Evolutionary conservation across 2,797 vertebrate genomes (phyloP).

Genomic region (Sebastes iracundus): DNA sequence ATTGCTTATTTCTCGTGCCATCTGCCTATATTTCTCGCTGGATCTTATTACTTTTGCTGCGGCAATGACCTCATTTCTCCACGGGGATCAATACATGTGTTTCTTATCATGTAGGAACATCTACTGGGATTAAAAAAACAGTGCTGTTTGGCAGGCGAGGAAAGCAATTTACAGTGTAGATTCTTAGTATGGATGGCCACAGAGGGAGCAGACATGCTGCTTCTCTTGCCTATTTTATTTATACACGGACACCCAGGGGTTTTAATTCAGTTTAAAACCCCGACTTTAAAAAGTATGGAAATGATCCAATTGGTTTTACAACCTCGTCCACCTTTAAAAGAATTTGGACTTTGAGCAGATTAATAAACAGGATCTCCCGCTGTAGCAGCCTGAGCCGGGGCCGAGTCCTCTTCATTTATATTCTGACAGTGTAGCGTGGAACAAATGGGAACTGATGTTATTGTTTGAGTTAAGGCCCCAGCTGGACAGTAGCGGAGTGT

Average conservation of each 20-base stretch:
- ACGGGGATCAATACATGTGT: conserved; percentile 6
- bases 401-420: conserved; percentile 44
- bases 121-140: not conserved
- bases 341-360: conserved; percentile 23
- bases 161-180: conserved; percentile 13
- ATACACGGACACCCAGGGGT: not conserved
- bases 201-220: not conserved
- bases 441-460: conserved; percentile 67
- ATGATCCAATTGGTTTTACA: conserved; percentile 6
- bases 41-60: conserved; percentile 28
- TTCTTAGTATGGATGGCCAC: not conserved
- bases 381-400: not conserved
- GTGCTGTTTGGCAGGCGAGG: not conserved
- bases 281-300: not conserved
- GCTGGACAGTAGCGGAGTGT: conserved; percentile 69
- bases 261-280: not conserved
- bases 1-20: conserved; percentile 1
- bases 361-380: conserved; percentile 29
- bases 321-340: not conserved
- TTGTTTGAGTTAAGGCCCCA: conserved; percentile 62
- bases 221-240: conserved; percentile 5
- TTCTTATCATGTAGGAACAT: conserved; percentile 6
- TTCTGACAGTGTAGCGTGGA: conserved; percentile 39
- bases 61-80: conserved; percentile 15
- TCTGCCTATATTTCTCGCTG: conserved; percentile 2